Percentiles rank a stretch among this genome's conserved stretches.
phyloP scores from a whole-genome alignment of 2,797 vertebrate genomes.

The Neopelma chrysocephalum region DNA sequence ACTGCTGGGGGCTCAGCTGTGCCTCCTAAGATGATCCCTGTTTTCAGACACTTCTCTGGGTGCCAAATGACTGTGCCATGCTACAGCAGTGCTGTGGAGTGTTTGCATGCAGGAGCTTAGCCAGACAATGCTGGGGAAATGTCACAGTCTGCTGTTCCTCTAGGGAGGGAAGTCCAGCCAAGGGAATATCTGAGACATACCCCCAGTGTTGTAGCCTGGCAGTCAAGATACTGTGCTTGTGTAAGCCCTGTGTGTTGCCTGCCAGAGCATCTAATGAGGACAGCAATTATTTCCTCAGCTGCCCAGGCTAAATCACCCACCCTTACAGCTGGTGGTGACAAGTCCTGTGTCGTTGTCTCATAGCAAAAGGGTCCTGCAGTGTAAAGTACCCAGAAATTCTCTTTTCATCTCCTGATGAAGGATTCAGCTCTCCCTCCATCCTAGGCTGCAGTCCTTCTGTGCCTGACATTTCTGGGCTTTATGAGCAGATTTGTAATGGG shows the following conservation, averaged over 20 bases:
- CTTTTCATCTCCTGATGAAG: background rate
- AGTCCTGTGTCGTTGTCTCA: background rate
- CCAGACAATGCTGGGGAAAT: background rate
- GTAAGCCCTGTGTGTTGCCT: background rate
- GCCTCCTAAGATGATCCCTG: background rate
- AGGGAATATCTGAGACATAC: background rate
- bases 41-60: background rate
- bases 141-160: background rate
- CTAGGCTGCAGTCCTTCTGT: background rate
- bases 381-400: background rate
- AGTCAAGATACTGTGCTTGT: background rate
- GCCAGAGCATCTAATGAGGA: background rate
- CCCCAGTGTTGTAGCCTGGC: background rate
- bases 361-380: background rate
- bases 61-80: background rate
- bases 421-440: background rate
- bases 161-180: background rate
- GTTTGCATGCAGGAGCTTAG: background rate
- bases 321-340: background rate
- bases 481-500: background rate
- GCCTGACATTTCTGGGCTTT: background rate
- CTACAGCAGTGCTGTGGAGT: background rate
- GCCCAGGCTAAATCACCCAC: background rate
- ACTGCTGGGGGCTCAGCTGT: background rate
- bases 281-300: background rate